Evolutionary conservation across 2,113 vertebrate genomes (phyloP).

Genomic region (Cyrtonyx montezumae): DNA sequence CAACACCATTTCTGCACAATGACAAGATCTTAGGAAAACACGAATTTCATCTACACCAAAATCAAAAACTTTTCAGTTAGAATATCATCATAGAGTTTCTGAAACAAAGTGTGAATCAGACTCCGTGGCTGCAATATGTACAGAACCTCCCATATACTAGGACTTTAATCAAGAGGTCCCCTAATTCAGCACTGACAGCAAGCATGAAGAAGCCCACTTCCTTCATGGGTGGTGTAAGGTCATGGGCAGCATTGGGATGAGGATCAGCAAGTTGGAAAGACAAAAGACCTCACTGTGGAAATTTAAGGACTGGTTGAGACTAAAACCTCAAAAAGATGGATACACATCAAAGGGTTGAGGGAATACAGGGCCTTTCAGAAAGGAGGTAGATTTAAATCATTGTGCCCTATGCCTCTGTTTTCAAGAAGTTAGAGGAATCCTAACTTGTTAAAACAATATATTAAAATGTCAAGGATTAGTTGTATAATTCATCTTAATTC

Average conservation of each 20-base stretch:
- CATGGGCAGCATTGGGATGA: rapidly evolving
- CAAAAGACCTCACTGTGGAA: not conserved
- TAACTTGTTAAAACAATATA: not conserved
- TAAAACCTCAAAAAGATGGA: not conserved
- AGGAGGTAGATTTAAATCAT: not conserved
- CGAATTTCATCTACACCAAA: not conserved
- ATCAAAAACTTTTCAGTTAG: not conserved
- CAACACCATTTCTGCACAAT: not conserved
- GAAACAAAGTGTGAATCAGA: not conserved
- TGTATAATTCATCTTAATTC: not conserved
- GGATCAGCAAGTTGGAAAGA: not conserved
- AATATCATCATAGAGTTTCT: not conserved
- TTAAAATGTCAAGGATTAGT: not conserved
- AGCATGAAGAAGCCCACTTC: rapidly evolving
- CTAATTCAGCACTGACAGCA: not conserved
- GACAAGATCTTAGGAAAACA: not conserved
- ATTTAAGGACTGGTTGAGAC: not conserved
- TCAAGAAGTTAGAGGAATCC: not conserved
- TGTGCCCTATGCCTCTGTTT: not conserved
- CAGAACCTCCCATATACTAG: not conserved
- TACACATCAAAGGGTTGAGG: not conserved
- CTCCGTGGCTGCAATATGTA: not conserved
- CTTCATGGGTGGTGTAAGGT: not conserved
- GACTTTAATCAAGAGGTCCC: not conserved
- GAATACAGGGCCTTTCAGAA: not conserved